phyloP scores from a whole-genome alignment of 2,797 vertebrate genomes.

The Pelodytes ibericus region DNA sequence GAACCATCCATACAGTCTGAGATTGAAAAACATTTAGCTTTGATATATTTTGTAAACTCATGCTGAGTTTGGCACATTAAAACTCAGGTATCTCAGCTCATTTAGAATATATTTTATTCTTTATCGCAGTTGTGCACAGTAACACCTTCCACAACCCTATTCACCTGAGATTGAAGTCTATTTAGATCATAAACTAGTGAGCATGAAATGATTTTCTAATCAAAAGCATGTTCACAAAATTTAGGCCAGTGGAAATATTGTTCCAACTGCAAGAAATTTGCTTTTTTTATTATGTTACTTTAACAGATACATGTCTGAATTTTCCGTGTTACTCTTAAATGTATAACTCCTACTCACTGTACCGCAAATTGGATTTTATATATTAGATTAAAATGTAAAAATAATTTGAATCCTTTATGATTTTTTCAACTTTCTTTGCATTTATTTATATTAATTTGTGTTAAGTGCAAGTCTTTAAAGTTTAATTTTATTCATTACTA shows the following conservation, averaged over 20 bases:
- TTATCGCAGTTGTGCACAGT: slow-evolving; percentile 11
- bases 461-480: no score
- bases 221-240: slow-evolving; percentile 13
- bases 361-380: slow-evolving; percentile 5
- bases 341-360: background rate
- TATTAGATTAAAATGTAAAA: slow-evolving; percentile 1
- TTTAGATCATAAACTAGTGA: slow-evolving; percentile 22
- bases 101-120: slow-evolving; percentile 6
- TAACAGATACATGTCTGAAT: background rate
- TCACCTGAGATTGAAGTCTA: slow-evolving; percentile 10
- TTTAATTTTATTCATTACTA: no score
- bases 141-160: background rate
- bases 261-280: background rate
- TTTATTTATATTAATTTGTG: no score
- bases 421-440: no score
- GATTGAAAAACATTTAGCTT: no score
- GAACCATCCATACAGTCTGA: no score
- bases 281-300: background rate
- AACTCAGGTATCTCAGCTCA: background rate
- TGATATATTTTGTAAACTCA: no score
- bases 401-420: no score
- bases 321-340: background rate
- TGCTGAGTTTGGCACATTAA: slow-evolving; percentile 4
- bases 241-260: slow-evolving; percentile 18
- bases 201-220: background rate